phyloP scores from a whole-genome alignment of 2,797 vertebrate species.

The Ctenochaetus hawaiiensis region DNA sequence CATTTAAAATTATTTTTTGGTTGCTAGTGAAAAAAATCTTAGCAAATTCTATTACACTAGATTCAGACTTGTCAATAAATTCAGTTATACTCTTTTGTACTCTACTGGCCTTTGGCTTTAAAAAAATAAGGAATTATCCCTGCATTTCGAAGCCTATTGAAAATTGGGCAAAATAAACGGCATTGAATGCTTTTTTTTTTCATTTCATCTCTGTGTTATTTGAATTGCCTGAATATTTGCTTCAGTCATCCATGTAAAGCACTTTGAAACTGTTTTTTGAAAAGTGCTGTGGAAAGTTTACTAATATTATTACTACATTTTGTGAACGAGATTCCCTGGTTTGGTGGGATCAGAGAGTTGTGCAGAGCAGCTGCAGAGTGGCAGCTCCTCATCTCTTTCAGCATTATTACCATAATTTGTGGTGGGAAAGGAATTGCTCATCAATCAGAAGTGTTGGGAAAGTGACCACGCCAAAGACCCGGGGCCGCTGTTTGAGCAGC shows the following conservation, averaged over 20 bases:
- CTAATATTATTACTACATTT: background rate
- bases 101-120: background rate
- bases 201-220: too few relatives aligned
- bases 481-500: constrained; percentile 61
- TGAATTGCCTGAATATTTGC: background rate
- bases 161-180: background rate
- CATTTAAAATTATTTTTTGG: too few relatives aligned
- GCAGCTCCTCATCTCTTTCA: constrained; percentile 34
- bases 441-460: constrained; percentile 76
- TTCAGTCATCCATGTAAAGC: background rate
- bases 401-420: constrained; percentile 70
- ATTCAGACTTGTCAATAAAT: too few relatives aligned
- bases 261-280: background rate
- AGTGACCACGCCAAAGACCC: constrained; percentile 70
- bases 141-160: background rate
- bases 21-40: too few relatives aligned
- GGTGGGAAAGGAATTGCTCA: constrained; percentile 75
- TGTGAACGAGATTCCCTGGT: background rate
- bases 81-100: too few relatives aligned
- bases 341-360: constrained; percentile 24
- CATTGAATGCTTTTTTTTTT: background rate
- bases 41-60: too few relatives aligned
- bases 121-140: background rate
- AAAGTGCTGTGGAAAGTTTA: background rate
- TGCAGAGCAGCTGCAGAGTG: constrained; percentile 61